Conservation (phyloP, 2,888 invertebrate species). For the Empis stercorea region DNA sequence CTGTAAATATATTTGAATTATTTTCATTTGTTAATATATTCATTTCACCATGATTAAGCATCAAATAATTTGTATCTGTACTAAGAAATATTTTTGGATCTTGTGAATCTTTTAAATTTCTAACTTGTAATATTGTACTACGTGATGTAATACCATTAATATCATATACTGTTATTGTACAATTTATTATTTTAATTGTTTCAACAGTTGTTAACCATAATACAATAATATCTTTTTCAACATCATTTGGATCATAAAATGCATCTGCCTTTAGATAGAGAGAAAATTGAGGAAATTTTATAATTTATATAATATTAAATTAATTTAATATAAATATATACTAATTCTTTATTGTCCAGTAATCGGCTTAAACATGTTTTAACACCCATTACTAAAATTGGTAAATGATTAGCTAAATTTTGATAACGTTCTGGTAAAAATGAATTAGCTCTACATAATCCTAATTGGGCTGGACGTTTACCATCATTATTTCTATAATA, state of each 20-base stretch:
- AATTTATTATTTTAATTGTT: slow-evolving; percentile 20
- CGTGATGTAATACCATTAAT: slow-evolving; percentile 20
- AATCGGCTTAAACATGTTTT: slow-evolving; percentile 16
- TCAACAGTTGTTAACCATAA: slow-evolving; percentile 22
- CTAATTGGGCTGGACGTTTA: slow-evolving; percentile 17
- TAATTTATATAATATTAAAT: neutral
- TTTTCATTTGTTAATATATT: slow-evolving; percentile 14
- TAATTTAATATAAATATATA: neutral
- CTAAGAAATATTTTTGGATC: slow-evolving; percentile 19
- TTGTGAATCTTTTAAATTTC: slow-evolving; percentile 19
- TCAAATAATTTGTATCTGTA: slow-evolving; percentile 19
- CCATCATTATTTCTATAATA: neutral
- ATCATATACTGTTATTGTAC: slow-evolving; percentile 21
- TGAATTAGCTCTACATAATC: slow-evolving; percentile 21
- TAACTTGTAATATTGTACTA: slow-evolving; percentile 19
- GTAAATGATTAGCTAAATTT: slow-evolving; percentile 19
- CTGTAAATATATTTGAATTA: neutral
- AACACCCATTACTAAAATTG: slow-evolving; percentile 23
- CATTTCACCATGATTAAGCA: slow-evolving; percentile 20
- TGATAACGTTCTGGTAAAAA: slow-evolving; percentile 20
- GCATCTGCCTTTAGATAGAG: slow-evolving; percentile 7
- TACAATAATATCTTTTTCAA: slow-evolving; percentile 16
- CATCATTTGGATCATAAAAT: slow-evolving; percentile 12
- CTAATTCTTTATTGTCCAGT: too few species aligned
- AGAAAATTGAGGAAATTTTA: neutral